Evolutionary conservation across 2,113 vertebrate genomes (phyloP).

Genomic region (Gymnorhina tibicen): DNA sequence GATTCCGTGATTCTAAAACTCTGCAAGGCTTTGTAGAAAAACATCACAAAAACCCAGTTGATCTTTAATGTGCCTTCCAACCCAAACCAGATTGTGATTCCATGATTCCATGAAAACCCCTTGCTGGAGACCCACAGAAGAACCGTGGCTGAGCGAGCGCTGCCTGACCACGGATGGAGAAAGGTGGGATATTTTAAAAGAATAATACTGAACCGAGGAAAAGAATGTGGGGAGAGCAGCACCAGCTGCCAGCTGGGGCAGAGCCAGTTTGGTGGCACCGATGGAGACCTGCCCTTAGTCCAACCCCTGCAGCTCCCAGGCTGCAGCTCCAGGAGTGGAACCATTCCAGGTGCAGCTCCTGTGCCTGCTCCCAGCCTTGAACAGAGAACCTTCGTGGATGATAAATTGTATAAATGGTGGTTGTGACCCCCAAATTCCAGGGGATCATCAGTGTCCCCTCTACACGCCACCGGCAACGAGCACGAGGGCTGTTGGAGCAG

Average conservation of each 20-base stretch:
- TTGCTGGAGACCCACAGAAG: accelerated
- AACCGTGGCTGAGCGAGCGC: accelerated
- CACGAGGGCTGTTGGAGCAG: not conserved
- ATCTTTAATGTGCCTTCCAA: not conserved
- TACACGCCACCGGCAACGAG: accelerated
- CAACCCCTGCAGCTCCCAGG: not conserved
- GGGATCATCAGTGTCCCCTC: not conserved
- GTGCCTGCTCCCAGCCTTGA: not conserved
- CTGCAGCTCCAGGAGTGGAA: not conserved
- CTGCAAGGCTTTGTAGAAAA: not conserved
- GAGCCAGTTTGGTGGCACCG: accelerated
- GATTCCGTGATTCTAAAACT: not conserved
- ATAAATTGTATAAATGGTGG: not conserved
- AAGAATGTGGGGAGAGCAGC: not conserved
- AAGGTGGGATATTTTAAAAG: not conserved
- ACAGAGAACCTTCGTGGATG: not conserved
- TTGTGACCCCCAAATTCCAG: not conserved
- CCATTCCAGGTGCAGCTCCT: not conserved
- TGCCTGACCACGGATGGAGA: not conserved
- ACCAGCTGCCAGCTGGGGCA: not conserved
- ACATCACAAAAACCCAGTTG: not conserved
- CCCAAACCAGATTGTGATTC: not conserved
- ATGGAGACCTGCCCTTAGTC: not conserved
- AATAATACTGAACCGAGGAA: not conserved
- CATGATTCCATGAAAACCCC: not conserved